Evolutionary conservation across 2,888 invertebrate species (phyloP).

Genomic region (Thelaira solivaga): DNA sequence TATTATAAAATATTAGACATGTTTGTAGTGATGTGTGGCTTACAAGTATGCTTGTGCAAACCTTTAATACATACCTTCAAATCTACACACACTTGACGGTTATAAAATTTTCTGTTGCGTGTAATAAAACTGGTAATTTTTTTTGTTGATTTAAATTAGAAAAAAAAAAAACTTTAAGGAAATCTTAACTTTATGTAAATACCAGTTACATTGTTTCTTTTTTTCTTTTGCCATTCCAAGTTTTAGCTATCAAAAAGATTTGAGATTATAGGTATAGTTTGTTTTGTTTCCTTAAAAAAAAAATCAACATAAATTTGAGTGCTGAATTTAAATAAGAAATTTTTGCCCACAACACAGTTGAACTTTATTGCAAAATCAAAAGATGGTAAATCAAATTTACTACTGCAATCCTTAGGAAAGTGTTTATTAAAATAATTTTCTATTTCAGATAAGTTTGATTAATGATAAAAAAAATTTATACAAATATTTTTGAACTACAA

Average conservation of each 20-base stretch:
- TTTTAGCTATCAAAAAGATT: background rate
- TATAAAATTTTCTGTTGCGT: constrained; percentile 32
- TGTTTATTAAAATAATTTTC: too few relatives aligned
- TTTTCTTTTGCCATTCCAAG: background rate
- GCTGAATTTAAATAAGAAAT: too few relatives aligned
- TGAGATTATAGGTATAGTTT: background rate
- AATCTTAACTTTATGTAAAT: constrained; percentile 46
- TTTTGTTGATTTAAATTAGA: background rate
- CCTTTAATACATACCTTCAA: background rate
- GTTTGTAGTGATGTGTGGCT: too few relatives aligned
- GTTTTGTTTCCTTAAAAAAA: background rate
- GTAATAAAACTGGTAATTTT: constrained; percentile 38
- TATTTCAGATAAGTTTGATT: too few relatives aligned
- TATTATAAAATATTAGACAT: too few relatives aligned
- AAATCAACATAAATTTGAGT: constrained; percentile 27
- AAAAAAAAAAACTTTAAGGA: constrained; percentile 14
- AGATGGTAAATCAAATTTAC: too few relatives aligned
- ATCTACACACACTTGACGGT: background rate
- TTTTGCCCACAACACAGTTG: background rate
- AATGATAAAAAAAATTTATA: too few relatives aligned
- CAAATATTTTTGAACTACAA: too few relatives aligned
- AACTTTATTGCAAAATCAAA: too few relatives aligned
- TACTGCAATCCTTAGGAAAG: too few relatives aligned
- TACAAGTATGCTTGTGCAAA: too few relatives aligned
- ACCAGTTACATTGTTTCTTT: background rate